A percentile compares a stretch with the other conserved stretches of the same genome.
These are phyloP conservation scores for Leucozona laternaria DNA, from an alignment of 2,888 invertebrate species.

Conservation along the genomic window DNA sequence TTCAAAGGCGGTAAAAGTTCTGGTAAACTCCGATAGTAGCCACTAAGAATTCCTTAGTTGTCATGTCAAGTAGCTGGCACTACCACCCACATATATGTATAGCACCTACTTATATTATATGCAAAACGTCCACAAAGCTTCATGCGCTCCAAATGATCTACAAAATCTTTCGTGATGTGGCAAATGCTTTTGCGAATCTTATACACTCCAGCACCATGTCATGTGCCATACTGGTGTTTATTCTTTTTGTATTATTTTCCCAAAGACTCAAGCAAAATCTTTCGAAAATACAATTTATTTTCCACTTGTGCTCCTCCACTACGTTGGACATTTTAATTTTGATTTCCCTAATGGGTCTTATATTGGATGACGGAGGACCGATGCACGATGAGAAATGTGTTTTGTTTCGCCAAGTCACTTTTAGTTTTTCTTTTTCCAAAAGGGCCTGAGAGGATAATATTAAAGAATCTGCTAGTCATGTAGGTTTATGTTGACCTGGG, in stretches of 20 bases:
- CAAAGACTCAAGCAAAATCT: slow-evolving; percentile 31
- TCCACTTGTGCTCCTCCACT: slow-evolving; percentile 55
- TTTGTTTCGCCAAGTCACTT: slow-evolving; percentile 1
- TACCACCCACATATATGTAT: neutral
- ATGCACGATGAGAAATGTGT: slow-evolving; percentile 33
- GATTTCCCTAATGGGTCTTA: slow-evolving; percentile 69
- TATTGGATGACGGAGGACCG: slow-evolving; percentile 47
- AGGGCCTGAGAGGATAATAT: neutral
- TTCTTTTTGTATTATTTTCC: neutral
- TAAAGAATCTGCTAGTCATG: neutral
- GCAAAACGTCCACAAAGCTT: slow-evolving; percentile 39
- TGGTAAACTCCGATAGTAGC: slow-evolving; percentile 3
- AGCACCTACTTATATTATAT: neutral
- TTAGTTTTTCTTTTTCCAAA: neutral
- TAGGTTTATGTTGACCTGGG: slow-evolving; percentile 35
- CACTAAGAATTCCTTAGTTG: slow-evolving; percentile 24
- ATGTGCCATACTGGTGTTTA: neutral
- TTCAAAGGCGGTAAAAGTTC: neutral
- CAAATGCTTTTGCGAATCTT: slow-evolving; percentile 23
- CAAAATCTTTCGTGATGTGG: slow-evolving; percentile 45
- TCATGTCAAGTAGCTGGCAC: slow-evolving; percentile 15
- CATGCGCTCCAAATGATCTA: slow-evolving; percentile 48
- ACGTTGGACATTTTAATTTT: slow-evolving; percentile 73
- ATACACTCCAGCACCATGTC: neutral
- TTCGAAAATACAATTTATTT: slow-evolving; percentile 62